These are phyloP conservation scores for Oncopeltus fasciatus DNA, from an alignment of 1,140 invertebrate genomes.

Conservation along the genomic window DNA sequence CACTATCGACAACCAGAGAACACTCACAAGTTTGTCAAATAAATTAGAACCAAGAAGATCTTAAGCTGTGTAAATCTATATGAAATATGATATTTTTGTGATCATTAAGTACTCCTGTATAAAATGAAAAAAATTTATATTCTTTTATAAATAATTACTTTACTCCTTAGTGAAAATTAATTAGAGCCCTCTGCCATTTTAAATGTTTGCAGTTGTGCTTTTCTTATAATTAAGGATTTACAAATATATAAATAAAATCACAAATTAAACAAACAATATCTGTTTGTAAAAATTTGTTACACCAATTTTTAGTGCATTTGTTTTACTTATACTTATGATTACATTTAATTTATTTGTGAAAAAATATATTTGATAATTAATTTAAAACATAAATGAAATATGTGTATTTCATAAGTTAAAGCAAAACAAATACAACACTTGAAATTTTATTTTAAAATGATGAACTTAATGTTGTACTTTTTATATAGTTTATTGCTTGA, in stretches of 20 bases:
- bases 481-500: too few relatives aligned
- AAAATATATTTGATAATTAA: too few relatives aligned
- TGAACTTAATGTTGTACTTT: too few relatives aligned
- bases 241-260: not conserved
- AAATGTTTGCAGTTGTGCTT: not conserved
- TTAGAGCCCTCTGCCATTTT: not conserved
- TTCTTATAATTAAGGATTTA: not conserved
- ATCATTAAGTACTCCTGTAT: not conserved
- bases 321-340: too few relatives aligned
- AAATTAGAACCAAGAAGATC: constrained; percentile 45
- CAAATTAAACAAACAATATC: not conserved
- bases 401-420: too few relatives aligned
- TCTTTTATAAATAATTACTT: not conserved
- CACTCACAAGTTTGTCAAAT: constrained; percentile 55
- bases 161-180: not conserved
- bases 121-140: not conserved
- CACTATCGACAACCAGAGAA: constrained; percentile 64
- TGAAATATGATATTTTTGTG: not conserved
- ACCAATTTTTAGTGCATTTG: not conserved
- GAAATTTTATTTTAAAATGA: too few relatives aligned
- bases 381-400: too few relatives aligned
- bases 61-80: constrained; percentile 22
- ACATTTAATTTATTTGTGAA: too few relatives aligned
- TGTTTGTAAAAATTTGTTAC: not conserved
- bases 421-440: too few relatives aligned